Evolutionary conservation across 1,140 invertebrate species (phyloP), one percentile per base, ranked within the genome.

Genomic region (Physella acuta): DNA sequence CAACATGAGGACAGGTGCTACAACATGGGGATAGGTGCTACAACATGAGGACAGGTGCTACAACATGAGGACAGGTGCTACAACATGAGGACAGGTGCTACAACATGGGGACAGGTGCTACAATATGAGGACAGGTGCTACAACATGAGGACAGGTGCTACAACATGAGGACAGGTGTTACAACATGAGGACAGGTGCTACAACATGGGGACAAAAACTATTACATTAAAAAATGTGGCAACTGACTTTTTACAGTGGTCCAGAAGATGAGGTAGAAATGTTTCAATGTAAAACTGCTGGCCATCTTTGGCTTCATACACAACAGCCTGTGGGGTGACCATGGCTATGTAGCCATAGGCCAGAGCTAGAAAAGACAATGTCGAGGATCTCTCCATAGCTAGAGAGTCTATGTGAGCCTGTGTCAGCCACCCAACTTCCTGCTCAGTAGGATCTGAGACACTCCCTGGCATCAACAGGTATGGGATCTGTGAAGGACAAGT

Each of bases 241-340:
- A 65, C 64, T 67, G 64, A 76, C 70, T 58, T 70, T 31, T 26
- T 62, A 14, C 62, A 51, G 33, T 68, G 36, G 20, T 39, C 28
- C 28, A 73, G 62, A n/a, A 68, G 37, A 36, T 52, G 28, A 11
- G 52, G n/a, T 55, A 73, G 31, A 16, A 73, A 52, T 11, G 24
- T 26, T 60, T 53, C 33, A 24, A 62, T n/a, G 30, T 55, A 59
- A 26, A 68, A 61, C 20, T n/a, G 59, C 1, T 52, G 24, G 2
- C 59, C 63, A 52, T 17, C 26, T 0, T 28, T 11, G n/a, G 26
- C 37, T 49, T 68, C 34, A 17, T 37, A 24, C 16, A 68, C 28
- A 44, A 64, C 30, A 16, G 30, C 36, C 11, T 30, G 0, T 20
- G 37, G n/a, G 5, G 51, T 31, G 8, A 59, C 31, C 34, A 36